Percentiles rank a stretch among this genome's conserved stretches.
phyloP scores from a whole-genome alignment of 2,888 invertebrate species.

The Brenthis daphne region DNA sequence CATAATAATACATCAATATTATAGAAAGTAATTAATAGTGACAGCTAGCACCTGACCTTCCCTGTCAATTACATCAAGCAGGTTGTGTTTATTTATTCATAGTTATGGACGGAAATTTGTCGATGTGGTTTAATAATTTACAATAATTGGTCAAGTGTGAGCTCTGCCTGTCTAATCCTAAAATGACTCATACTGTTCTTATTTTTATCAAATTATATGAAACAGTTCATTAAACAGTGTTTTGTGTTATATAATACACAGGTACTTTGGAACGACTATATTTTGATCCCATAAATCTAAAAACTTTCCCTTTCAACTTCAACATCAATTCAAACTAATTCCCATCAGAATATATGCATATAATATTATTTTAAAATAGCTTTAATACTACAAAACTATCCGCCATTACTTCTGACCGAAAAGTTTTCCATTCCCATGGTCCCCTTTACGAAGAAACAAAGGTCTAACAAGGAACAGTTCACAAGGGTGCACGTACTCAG shows the following conservation, averaged over 20 bases:
- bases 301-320: too few relatives aligned
- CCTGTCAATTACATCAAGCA: constrained; percentile 29
- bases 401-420: constrained; percentile 23
- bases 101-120: constrained; percentile 11
- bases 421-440: constrained; percentile 32
- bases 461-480: constrained; percentile 43
- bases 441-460: constrained; percentile 42
- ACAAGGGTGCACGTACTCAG: constrained; percentile 36
- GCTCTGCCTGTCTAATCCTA: too few relatives aligned
- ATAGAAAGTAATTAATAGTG: constrained; percentile 5
- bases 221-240: too few relatives aligned
- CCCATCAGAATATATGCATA: too few relatives aligned
- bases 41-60: constrained; percentile 21
- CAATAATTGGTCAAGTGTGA: not conserved
- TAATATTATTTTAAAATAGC: constrained; percentile 4
- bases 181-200: too few relatives aligned
- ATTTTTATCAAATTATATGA: too few relatives aligned
- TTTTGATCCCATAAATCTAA: too few relatives aligned
- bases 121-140: not conserved
- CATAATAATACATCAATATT: too few relatives aligned
- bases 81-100: constrained; percentile 29
- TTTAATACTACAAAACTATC: not conserved
- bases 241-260: too few relatives aligned
- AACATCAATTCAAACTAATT: too few relatives aligned
- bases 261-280: too few relatives aligned